Evolutionary conservation across 2,888 invertebrate species (phyloP), one percentile per base, ranked within the genome.

Genomic region (Furcula furcula): DNA sequence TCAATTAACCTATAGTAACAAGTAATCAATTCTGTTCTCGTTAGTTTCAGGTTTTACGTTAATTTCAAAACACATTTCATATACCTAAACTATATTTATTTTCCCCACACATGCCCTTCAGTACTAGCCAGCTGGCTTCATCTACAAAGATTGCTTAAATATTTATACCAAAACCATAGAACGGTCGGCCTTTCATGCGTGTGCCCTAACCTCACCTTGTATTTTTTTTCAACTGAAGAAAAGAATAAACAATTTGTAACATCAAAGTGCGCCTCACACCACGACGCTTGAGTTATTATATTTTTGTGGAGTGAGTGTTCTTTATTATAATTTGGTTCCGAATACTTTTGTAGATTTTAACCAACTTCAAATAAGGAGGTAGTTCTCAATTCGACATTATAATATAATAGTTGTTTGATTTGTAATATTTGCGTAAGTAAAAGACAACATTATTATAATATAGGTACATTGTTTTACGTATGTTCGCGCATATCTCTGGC

Each of bases 201-300:
- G 46, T 46, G 48, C 42, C 29, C 31, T 41, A 46, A 52, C 37
- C 35, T 38, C 47, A 63, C 58, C 60, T 65, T 56, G 54, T 56
- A 47, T 56, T 55, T 56, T 63, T 42, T 47, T 43, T 45, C 13
- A 3, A 10, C 11, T 35, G 23, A 31, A 30, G 64, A 67, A 67
- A 34, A 30, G 65, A 67, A 67, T 62, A 66, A 67, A 62, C 57
- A 61, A 49, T 36, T 36, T 31, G 33, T n/a, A 57, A 77, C 65
- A 60, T 77, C 76, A 77, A 77, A 77, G 76, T 68, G 59, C 46
- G 60, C 76, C 77, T 49, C 76, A 73, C 73, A 67, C 61, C 40
- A 50, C 36, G 76, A 33, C 62, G 40, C 47, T 46, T 47, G 50
- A 25, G 15, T 46, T 48, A 50, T 44, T 46, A 43, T 36, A 43